phyloP scores from a whole-genome alignment of 2,113 vertebrate genomes.

The Platycercus adscitus region DNA sequence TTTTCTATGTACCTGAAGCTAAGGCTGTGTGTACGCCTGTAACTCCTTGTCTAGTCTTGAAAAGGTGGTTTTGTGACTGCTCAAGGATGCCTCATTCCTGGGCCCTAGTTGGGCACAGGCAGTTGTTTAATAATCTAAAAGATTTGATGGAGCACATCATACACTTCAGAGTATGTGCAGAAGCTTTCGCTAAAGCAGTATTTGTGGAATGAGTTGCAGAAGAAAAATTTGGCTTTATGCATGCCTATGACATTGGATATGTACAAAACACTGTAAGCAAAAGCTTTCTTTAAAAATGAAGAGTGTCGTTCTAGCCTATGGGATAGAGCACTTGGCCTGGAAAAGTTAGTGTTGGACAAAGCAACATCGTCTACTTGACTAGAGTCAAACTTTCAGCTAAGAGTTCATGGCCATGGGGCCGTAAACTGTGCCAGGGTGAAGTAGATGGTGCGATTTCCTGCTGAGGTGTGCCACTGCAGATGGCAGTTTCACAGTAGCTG shows the following conservation, averaged over 20 bases:
- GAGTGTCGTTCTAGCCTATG: not conserved
- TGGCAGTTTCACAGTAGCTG: not conserved
- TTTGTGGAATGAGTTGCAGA: not conserved
- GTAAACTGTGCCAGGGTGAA: not conserved
- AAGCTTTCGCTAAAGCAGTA: not conserved
- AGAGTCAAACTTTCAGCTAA: not conserved
- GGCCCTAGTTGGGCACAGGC: rapidly evolving
- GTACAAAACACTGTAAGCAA: not conserved
- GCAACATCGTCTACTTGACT: rapidly evolving
- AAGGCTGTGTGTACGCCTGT: not conserved
- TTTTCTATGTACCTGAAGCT: not conserved
- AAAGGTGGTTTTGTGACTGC: not conserved
- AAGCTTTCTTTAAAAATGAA: not conserved
- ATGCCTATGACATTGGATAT: rapidly evolving
- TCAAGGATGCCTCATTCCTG: not conserved
- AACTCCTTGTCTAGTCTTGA: not conserved
- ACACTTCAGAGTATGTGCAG: rapidly evolving
- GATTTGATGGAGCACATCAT: not conserved
- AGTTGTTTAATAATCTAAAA: not conserved
- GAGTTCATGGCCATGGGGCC: not conserved
- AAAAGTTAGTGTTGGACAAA: rapidly evolving
- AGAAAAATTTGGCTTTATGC: not conserved
- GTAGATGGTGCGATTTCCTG: not conserved
- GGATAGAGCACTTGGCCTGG: not conserved
- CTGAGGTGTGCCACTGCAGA: not conserved